Conservation (phyloP, 2,113 vertebrate genomes). For the Vulpes vulpes region DNA sequence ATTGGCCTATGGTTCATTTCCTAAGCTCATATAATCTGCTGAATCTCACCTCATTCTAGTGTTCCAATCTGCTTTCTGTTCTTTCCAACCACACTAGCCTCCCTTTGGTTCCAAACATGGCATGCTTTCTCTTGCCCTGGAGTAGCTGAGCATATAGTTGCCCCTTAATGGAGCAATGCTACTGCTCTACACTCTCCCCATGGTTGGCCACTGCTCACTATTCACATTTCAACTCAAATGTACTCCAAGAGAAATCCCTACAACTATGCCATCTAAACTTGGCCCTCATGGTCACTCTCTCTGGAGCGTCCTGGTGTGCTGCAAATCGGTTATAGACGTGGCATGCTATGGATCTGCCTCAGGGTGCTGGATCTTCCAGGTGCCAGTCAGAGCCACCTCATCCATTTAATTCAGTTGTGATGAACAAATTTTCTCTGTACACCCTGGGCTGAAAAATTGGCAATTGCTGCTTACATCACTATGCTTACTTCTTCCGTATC, state of each 20-base stretch:
- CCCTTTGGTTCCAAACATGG: neutral
- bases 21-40: neutral
- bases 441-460: neutral
- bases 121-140: neutral
- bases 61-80: neutral
- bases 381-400: neutral
- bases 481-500: neutral
- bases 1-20: neutral
- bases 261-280: rapidly evolving
- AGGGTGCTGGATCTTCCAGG: neutral
- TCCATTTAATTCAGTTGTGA: too few species aligned
- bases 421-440: neutral
- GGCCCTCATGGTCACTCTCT: neutral
- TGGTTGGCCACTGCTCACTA: neutral
- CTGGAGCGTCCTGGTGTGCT: rapidly evolving
- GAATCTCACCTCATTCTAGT: neutral
- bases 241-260: neutral
- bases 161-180: rapidly evolving
- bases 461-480: neutral
- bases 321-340: neutral
- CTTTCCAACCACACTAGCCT: neutral
- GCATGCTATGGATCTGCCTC: too few species aligned
- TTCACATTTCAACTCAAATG: neutral
- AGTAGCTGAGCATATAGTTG: neutral
- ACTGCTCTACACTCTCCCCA: rapidly evolving